Percentiles rank a stretch among this genome's conserved stretches.
These are phyloP conservation scores for Caenorhabditis latens DNA, from an alignment of 1,140 invertebrate genomes.

Conservation along the genomic window DNA sequence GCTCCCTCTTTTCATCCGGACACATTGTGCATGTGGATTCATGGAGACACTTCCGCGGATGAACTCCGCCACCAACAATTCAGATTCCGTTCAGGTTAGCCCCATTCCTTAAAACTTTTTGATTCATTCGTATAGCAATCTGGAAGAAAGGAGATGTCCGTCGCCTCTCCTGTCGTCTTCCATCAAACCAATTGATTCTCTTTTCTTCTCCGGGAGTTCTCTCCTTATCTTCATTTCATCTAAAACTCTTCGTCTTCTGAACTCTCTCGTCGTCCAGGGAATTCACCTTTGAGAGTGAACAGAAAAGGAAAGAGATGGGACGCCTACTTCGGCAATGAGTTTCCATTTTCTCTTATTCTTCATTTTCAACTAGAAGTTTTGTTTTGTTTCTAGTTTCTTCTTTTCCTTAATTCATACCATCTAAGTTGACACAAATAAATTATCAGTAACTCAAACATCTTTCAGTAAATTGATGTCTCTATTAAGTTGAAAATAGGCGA, in stretches of 20 bases:
- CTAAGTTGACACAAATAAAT: too few relatives aligned
- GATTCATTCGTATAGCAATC: conserved; percentile 27
- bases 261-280: conserved; percentile 42
- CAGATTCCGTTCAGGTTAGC: conserved; percentile 25
- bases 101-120: background rate
- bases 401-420: background rate
- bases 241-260: conserved; percentile 19
- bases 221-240: conserved; percentile 51
- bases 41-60: conserved; percentile 38
- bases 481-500: too few relatives aligned
- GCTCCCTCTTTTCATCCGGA: background rate
- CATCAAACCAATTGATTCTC: conserved; percentile 53
- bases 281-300: conserved; percentile 37
- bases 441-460: too few relatives aligned
- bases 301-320: background rate
- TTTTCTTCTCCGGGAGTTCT: background rate
- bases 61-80: background rate
- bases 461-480: too few relatives aligned
- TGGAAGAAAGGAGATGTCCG: background rate
- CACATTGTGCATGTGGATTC: conserved; percentile 26
- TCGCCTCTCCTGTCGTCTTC: conserved; percentile 33
- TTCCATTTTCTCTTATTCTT: conserved; percentile 12
- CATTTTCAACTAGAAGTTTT: background rate
- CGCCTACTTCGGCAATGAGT: conserved; percentile 32
- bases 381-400: background rate